Evolutionary conservation across 2,888 invertebrate genomes (phyloP), one percentile per base, ranked within the genome.

Genomic region (Allophyes oxyacanthae): DNA sequence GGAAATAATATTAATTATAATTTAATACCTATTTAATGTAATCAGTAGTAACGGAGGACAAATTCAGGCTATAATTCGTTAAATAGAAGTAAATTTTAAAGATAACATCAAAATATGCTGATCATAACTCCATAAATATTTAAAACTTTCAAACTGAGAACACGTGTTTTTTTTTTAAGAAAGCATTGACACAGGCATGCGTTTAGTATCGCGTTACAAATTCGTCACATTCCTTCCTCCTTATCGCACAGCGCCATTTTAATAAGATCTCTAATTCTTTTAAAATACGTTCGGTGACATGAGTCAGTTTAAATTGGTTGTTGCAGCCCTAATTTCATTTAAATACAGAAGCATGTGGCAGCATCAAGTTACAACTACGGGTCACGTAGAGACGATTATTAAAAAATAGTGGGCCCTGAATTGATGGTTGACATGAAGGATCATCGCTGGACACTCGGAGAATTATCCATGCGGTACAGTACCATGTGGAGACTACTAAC

Each of bases 161-260:
- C 84, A 83, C 78, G 72, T 84, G 85, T 84, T 80, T 68, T 82
- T 81, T 82, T 83, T 75, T 79, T 67, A 79, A 82, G 83, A 84
- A 85, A 82, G 75, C 84, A 83, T 84, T 85, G 85, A 85, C 87
- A 81, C 77, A 71, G 75, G 78, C 83, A 75, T 80, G 77, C 82
- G 80, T 85, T 84, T 80, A 79, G 85, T 80, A 78, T 86, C 87
- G 76, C 79, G 77, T 90, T 89, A 86, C 89, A 78, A 84, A 88
- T 89, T 86, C 82, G 87, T 85, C 82, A 84, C 87, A 87, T 86
- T 79, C 82, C 76, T 77, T 54, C 49, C 62, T 59, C 42, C 64
- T 62, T 64, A 55, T 63, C 56, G 49, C 54, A 20, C 14, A 32
- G 5, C 37, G 26, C 32, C 72, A 64, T 55, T 43, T 67, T 41